These are phyloP conservation scores for Heterodera filipjevi DNA, from an alignment of 2,888 invertebrate species.

Conservation along the genomic window DNA sequence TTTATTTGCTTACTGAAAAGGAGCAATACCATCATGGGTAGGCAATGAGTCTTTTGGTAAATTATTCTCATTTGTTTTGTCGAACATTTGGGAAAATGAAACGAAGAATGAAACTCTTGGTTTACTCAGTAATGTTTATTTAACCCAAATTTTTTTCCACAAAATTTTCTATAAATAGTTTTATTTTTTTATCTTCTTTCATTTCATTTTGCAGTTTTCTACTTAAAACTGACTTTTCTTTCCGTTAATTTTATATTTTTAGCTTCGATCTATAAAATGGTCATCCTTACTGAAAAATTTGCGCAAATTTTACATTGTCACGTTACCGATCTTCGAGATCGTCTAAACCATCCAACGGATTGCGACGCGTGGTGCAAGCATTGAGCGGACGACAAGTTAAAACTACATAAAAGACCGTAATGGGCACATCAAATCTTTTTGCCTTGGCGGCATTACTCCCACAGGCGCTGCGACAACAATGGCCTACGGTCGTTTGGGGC, in stretches of 20 bases:
- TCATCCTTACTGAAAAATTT: constrained; percentile 11
- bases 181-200: background rate
- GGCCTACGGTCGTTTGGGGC: constrained; percentile 4
- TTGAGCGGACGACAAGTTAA: background rate
- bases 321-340: background rate
- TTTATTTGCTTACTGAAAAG: background rate
- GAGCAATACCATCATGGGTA: background rate
- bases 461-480: background rate
- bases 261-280: background rate
- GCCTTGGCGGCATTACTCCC: background rate
- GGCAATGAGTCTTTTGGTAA: too few relatives aligned
- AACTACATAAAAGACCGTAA: background rate
- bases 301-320: constrained; percentile 11
- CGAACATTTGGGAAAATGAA: background rate
- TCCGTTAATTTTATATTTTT: background rate
- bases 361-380: background rate
- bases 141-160: background rate
- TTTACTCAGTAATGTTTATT: background rate
- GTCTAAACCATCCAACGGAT: constrained; percentile 12
- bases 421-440: background rate
- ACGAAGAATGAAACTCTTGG: background rate
- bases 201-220: background rate
- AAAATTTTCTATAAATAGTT: background rate
- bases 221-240: background rate
- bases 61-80: background rate